Conservation (phyloP, 2,113 vertebrate genomes). For the Seriola rivoliana region DNA sequence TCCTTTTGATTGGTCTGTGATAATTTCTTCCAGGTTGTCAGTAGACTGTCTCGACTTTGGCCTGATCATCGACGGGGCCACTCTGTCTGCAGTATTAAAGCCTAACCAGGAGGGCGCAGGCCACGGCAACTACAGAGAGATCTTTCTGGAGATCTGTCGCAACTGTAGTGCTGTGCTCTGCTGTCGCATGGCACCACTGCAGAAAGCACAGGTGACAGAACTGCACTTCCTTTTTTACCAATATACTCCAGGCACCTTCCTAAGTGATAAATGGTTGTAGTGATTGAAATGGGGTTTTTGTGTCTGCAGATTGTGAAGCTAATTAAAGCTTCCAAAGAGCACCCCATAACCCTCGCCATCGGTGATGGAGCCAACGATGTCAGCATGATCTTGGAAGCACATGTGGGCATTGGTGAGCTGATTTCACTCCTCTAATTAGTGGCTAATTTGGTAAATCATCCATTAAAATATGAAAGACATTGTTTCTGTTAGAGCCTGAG, state of each 20-base stretch:
- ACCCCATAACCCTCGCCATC: constrained; percentile 95
- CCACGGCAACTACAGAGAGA: constrained; percentile 91
- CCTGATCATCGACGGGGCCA: constrained; percentile 96
- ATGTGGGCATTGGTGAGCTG: constrained; percentile 95
- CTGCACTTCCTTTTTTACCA: not conserved
- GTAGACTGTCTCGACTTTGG: constrained; percentile 94
- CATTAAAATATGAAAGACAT: not conserved
- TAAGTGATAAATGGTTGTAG: not conserved
- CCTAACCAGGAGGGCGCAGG: constrained; percentile 86
- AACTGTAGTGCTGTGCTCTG: constrained; percentile 97
- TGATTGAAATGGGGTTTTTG: not conserved
- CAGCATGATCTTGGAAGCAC: constrained; percentile 99
- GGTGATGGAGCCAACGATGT: constrained; percentile 98
- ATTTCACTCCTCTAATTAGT: not conserved
- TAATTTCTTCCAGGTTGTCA: constrained; percentile 87
- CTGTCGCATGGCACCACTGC: constrained; percentile 97
- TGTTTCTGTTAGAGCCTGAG: not conserved
- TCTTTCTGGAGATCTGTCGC: constrained; percentile 96
- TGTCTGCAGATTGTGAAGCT: constrained; percentile 93
- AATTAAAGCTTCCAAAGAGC: constrained; percentile 96
- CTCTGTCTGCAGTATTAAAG: constrained; percentile 93
- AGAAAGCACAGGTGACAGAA: constrained; percentile 94
- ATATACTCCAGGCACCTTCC: not conserved
- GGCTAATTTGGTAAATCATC: constrained; percentile 3
- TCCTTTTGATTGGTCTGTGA: not conserved